Evolutionary conservation across 2,888 invertebrate genomes (phyloP).

Genomic region (Belgica antarctica): DNA sequence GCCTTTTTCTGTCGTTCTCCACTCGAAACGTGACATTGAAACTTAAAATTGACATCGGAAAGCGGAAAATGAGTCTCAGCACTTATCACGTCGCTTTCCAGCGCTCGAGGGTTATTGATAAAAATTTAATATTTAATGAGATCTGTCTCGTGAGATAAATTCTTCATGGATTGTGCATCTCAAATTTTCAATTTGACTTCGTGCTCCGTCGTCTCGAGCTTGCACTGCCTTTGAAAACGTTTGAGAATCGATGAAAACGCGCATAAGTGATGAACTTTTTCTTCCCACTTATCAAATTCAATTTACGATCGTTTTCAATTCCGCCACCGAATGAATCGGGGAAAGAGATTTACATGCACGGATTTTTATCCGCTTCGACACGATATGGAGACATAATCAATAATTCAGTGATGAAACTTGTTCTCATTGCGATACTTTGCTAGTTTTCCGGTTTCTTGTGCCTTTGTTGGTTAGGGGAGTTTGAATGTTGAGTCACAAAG

Average conservation of each 20-base stretch:
- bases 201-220: too few relatives aligned
- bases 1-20: background rate
- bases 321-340: constrained; percentile 11
- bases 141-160: constrained; percentile 26
- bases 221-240: background rate
- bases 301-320: constrained; percentile 42
- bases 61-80: background rate
- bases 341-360: too few relatives aligned
- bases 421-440: background rate
- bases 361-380: background rate
- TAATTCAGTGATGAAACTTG: background rate
- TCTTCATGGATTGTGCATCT: background rate
- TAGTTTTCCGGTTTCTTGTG: background rate
- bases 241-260: background rate
- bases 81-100: constrained; percentile 26
- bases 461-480: background rate
- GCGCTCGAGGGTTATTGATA: constrained; percentile 10
- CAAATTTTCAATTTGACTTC: background rate
- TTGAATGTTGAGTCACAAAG: too few relatives aligned
- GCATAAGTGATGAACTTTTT: background rate
- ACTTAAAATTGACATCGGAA: constrained; percentile 14
- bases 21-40: constrained; percentile 22
- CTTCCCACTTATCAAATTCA: constrained; percentile 10
- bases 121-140: constrained; percentile 33
- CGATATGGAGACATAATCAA: background rate